Evolutionary conservation across 2,113 vertebrate species (phyloP).

Genomic region (Bubalus kerabau): DNA sequence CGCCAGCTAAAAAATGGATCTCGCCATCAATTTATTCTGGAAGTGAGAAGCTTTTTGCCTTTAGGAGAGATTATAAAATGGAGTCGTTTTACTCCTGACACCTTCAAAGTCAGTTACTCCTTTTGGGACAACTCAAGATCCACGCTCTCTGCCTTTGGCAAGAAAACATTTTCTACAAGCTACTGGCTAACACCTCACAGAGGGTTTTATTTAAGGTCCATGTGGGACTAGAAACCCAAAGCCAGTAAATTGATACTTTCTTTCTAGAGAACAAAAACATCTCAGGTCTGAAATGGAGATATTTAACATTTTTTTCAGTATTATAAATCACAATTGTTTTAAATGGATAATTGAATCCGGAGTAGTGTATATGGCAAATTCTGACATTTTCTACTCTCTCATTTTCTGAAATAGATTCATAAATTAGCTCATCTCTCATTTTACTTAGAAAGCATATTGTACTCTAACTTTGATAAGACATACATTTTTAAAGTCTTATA

Average conservation of each 20-base stretch:
- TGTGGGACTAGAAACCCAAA: slow-evolving; percentile 44
- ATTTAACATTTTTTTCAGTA: not conserved
- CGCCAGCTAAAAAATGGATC: slow-evolving; percentile 33
- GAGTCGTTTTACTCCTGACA: slow-evolving; percentile 45
- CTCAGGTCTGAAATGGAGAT: slow-evolving; percentile 15
- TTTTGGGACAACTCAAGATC: slow-evolving; percentile 30
- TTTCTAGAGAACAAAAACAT: slow-evolving; percentile 17
- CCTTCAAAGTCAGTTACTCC: slow-evolving; percentile 36
- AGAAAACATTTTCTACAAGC: slow-evolving; percentile 66
- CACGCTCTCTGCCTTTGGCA: slow-evolving; percentile 44
- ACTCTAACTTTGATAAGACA: not conserved
- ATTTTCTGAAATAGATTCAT: slow-evolving; percentile 25
- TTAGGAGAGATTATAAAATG: slow-evolving; percentile 59
- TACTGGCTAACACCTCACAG: slow-evolving; percentile 55
- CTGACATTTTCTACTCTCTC: slow-evolving; percentile 16
- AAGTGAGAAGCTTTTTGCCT: slow-evolving; percentile 53
- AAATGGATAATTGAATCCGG: not conserved
- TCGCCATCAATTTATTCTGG: slow-evolving; percentile 49
- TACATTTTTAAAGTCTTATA: not conserved
- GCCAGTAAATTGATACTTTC: slow-evolving; percentile 56
- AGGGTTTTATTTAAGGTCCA: slow-evolving; percentile 50
- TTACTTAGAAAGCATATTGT: not conserved
- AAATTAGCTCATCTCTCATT: not conserved
- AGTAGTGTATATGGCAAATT: not conserved
- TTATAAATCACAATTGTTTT: slow-evolving; percentile 3